Evolutionary conservation across 2,888 invertebrate genomes (phyloP).

Genomic region (Cryptocheilus praepositus): DNA sequence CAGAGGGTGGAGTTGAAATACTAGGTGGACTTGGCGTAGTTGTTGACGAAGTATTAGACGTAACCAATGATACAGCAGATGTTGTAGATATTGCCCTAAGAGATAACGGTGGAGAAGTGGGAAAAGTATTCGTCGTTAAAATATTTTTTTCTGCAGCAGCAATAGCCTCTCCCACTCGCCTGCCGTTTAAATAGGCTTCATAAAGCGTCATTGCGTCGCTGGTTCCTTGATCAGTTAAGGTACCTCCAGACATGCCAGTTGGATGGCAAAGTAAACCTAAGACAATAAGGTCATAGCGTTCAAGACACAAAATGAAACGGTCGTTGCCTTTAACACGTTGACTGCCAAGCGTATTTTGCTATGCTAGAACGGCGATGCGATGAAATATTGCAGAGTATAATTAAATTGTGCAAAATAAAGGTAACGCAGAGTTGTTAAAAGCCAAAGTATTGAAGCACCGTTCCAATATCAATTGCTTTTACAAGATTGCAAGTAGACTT

Average conservation of each 20-base stretch:
- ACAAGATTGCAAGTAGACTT: no score
- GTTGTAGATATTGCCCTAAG: conserved; percentile 52
- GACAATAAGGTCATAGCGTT: background rate
- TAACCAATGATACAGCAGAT: conserved; percentile 48
- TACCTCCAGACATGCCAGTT: conserved; percentile 71
- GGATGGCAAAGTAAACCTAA: conserved; percentile 73
- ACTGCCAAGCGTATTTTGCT: no score
- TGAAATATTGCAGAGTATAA: no score
- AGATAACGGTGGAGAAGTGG: conserved; percentile 55
- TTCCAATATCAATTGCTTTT: no score
- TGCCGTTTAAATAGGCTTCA: conserved; percentile 74
- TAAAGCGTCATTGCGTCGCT: conserved; percentile 73
- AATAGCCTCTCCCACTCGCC: conserved; percentile 49
- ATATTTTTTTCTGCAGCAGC: conserved; percentile 60
- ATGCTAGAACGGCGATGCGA: no score
- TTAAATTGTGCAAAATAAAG: no score
- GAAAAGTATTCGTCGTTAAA: conserved; percentile 53
- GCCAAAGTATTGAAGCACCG: no score
- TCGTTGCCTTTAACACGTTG: no score
- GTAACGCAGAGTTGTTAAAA: no score
- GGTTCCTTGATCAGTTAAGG: conserved; percentile 71
- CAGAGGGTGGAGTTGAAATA: conserved; percentile 56
- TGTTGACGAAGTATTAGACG: conserved; percentile 49
- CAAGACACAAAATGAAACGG: background rate
- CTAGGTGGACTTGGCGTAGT: conserved; percentile 57